These are phyloP conservation scores for Micrasema minimum DNA, from an alignment of 1,140 invertebrate genomes.

Conservation along the genomic window DNA sequence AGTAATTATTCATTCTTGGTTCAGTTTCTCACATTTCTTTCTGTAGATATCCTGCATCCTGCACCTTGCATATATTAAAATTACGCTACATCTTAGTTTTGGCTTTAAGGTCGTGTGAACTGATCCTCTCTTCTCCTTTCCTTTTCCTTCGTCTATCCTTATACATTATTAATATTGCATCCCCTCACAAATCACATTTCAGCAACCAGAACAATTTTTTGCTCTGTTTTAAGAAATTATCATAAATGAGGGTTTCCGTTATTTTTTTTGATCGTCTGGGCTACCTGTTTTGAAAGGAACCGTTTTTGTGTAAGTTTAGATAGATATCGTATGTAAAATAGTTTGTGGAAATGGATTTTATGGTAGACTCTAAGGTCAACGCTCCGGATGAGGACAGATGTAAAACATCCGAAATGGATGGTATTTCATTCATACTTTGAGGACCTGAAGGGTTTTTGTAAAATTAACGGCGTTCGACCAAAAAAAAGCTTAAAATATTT, in stretches of 20 bases:
- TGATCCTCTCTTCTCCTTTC: conserved; percentile 31
- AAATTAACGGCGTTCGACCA: too few relatives aligned
- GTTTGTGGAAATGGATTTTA: conserved; percentile 40
- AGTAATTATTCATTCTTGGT: background rate
- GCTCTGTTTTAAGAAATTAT: conserved; percentile 44
- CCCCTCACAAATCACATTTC: conserved; percentile 39
- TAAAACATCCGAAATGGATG: background rate
- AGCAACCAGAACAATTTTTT: conserved; percentile 43
- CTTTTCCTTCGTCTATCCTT: too few relatives aligned
- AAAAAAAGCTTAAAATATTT: too few relatives aligned
- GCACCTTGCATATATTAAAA: too few relatives aligned
- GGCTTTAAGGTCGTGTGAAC: conserved; percentile 48
- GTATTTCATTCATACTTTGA: background rate
- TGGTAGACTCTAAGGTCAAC: conserved; percentile 34
- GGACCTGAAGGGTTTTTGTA: background rate
- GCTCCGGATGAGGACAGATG: conserved; percentile 26
- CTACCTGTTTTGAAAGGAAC: conserved; percentile 48
- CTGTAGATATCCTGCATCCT: too few relatives aligned
- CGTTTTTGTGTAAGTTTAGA: conserved; percentile 37
- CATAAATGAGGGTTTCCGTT: conserved; percentile 48
- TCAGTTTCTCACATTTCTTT: conserved; percentile 1
- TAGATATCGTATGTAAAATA: conserved; percentile 45
- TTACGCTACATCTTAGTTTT: conserved; percentile 34
- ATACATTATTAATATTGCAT: conserved; percentile 49
- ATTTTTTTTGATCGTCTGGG: conserved; percentile 40